These are phyloP conservation scores for Tetrax tetrax DNA, from an alignment of 2,113 vertebrate species.

Conservation along the genomic window DNA sequence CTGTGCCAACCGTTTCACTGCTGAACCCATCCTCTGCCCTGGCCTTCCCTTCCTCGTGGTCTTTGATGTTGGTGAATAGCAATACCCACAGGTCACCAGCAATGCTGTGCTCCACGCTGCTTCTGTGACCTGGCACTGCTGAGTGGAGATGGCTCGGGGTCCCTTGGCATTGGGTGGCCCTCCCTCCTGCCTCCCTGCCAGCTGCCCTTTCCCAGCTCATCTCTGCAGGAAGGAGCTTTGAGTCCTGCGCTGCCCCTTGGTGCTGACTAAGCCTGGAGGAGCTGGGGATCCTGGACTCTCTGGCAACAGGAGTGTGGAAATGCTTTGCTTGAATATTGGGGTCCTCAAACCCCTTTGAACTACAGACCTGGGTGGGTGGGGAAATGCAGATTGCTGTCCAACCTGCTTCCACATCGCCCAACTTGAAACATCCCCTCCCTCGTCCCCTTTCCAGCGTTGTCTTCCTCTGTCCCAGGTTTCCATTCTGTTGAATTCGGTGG, in stretches of 20 bases:
- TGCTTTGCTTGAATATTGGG: background rate
- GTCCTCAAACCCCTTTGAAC: background rate
- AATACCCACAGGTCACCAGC: conserved; percentile 20
- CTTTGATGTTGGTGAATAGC: background rate
- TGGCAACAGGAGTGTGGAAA: background rate
- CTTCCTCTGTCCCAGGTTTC: conserved; percentile 47
- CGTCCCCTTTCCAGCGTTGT: background rate
- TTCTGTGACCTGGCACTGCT: background rate
- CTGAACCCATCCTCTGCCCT: background rate
- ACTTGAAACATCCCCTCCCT: conserved; percentile 33
- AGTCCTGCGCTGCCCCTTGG: background rate
- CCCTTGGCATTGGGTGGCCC: background rate
- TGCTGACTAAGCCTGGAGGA: conserved; percentile 37
- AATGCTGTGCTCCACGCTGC: background rate
- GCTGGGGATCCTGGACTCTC: background rate
- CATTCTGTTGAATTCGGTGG: conserved; percentile 49
- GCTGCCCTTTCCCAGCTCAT: background rate
- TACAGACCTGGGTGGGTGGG: background rate
- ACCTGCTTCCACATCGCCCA: background rate
- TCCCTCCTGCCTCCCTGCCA: background rate
- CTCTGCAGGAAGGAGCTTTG: background rate
- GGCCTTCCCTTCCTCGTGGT: background rate
- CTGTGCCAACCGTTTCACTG: background rate
- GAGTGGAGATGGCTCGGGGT: background rate
- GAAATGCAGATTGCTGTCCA: background rate